Conservation (phyloP, 1,140 invertebrate species). For the Stegodyphus mimosarum region DNA sequence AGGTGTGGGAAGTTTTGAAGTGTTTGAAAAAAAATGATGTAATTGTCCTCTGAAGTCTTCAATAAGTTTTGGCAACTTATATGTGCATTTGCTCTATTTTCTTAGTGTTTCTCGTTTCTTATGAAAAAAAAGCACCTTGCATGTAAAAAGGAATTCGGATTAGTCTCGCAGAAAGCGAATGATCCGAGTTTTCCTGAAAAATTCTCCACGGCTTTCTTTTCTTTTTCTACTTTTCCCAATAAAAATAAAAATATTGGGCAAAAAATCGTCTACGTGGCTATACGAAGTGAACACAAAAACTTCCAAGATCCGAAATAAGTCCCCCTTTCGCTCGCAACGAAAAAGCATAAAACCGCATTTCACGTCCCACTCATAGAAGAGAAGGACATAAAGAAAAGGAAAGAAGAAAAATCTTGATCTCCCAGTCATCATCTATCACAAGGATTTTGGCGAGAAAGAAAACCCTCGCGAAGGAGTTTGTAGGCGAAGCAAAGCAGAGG, state of each 20-base stretch:
- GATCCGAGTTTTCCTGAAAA: too few relatives aligned
- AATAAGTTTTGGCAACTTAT: too few relatives aligned
- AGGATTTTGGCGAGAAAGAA: constrained; percentile 35
- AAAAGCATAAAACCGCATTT: constrained; percentile 53
- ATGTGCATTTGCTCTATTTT: too few relatives aligned
- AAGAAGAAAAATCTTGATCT: constrained; percentile 36
- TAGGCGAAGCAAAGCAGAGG: constrained; percentile 53
- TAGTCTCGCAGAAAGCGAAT: too few relatives aligned
- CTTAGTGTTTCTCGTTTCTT: too few relatives aligned
- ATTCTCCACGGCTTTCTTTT: too few relatives aligned
- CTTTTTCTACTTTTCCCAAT: neutral
- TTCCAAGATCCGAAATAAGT: constrained; percentile 32
- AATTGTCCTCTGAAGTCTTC: too few relatives aligned
- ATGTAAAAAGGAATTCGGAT: too few relatives aligned
- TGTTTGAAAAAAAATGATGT: too few relatives aligned
- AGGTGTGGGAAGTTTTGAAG: too few relatives aligned
- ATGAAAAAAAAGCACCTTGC: too few relatives aligned
- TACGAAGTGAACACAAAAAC: neutral
- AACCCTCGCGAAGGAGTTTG: constrained; percentile 38
- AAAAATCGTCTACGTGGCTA: neutral
- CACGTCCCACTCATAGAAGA: neutral
- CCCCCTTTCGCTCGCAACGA: constrained; percentile 19
- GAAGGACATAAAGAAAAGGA: constrained; percentile 11
- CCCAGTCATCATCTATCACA: constrained; percentile 46
- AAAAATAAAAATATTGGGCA: neutral